phyloP scores from a whole-genome alignment of 1,140 invertebrate species.

The Muscidifurax raptorellus region DNA sequence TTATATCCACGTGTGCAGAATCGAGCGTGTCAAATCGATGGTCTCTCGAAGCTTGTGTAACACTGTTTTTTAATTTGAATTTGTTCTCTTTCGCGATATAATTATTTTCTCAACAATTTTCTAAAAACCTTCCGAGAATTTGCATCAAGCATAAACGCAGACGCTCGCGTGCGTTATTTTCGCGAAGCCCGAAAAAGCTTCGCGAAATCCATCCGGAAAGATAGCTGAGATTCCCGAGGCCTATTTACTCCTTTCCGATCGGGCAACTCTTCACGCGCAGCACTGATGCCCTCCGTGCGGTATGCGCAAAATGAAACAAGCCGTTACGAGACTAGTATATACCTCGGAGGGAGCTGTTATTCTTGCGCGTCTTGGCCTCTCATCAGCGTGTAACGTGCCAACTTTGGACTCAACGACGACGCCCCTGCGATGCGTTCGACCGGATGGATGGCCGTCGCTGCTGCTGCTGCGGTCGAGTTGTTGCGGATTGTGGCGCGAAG shows the following conservation, averaged over 20 bases:
- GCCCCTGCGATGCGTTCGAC: constrained; percentile 21
- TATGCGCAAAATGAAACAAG: constrained; percentile 38
- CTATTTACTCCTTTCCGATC: constrained; percentile 50
- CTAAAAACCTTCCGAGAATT: background rate
- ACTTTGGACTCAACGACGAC: constrained; percentile 37
- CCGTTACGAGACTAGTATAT: constrained; percentile 29
- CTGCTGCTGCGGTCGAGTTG: background rate
- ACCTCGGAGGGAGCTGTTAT: background rate
- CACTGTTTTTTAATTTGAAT: background rate
- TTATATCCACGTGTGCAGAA: background rate
- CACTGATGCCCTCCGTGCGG: constrained; percentile 6
- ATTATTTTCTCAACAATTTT: background rate
- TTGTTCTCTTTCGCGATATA: too few species aligned
- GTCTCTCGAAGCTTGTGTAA: background rate
- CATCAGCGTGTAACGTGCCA: constrained; percentile 25
- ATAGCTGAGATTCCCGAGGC: constrained; percentile 34
- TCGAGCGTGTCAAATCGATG: constrained; percentile 1
- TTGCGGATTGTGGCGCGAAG: background rate
- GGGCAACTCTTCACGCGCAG: background rate
- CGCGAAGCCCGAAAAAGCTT: constrained; percentile 40
- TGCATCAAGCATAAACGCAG: too few species aligned
- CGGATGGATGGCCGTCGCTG: background rate
- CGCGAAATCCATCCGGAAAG: constrained; percentile 11
- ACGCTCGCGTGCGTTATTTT: too few species aligned
- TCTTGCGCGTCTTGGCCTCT: constrained; percentile 17